Percentiles rank a stretch among this genome's conserved stretches.
phyloP scores from a whole-genome alignment of 2,888 invertebrate genomes.

The Sphaerophoria rueppellii region DNA sequence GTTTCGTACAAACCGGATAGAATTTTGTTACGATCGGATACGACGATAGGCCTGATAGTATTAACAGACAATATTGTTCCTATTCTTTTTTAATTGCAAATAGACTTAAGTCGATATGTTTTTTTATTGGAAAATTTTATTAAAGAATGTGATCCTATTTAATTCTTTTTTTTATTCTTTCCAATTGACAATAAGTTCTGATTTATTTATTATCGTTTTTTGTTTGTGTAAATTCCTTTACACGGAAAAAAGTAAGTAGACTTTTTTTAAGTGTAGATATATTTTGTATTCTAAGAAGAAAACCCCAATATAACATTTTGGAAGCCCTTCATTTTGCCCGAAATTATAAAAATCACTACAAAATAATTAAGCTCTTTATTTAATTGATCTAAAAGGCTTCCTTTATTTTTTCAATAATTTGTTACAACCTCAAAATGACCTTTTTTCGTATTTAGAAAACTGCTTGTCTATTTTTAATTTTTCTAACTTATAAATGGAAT shows the following conservation, averaged over 20 bases:
- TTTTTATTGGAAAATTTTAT: constrained; percentile 26
- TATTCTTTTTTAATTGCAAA: constrained; percentile 16
- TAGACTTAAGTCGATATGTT: constrained; percentile 63
- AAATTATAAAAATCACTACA: constrained; percentile 51
- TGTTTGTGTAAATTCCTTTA: constrained; percentile 20
- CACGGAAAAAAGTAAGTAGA: background rate
- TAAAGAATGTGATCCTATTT: constrained; percentile 20
- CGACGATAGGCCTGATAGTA: no score
- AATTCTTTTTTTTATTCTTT: constrained; percentile 50
- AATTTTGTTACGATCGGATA: no score
- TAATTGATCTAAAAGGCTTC: constrained; percentile 59
- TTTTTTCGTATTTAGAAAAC: background rate
- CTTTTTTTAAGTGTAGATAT: constrained; percentile 24
- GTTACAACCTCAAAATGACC: constrained; percentile 10
- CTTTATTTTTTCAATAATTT: constrained; percentile 53
- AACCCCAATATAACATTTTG: constrained; percentile 55
- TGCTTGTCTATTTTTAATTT: background rate
- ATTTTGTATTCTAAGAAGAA: constrained; percentile 44
- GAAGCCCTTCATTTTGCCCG: constrained; percentile 61
- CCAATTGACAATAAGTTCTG: constrained; percentile 63
- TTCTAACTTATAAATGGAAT: constrained; percentile 16
- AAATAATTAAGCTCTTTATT: constrained; percentile 49
- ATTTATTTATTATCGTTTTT: constrained; percentile 26
- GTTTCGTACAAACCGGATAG: no score
- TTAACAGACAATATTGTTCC: constrained; percentile 22